phyloP scores from a whole-genome alignment of 2,888 invertebrate species.

The Drosophila meridiana region DNA sequence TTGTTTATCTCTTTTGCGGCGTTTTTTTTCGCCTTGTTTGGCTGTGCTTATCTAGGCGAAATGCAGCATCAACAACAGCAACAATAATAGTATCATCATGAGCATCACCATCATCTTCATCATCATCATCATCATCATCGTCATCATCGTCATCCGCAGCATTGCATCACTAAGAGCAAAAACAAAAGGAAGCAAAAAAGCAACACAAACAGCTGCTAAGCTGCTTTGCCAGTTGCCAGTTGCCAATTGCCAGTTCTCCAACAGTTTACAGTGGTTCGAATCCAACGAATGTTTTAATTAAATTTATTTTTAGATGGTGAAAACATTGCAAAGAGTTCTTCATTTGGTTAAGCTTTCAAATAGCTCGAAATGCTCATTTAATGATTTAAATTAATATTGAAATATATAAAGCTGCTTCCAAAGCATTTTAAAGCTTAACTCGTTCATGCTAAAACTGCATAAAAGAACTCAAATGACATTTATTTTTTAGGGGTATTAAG shows the following conservation, averaged over 20 bases:
- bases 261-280: constrained; percentile 25
- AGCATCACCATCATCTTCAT: background rate
- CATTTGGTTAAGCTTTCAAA: no score
- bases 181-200: constrained; percentile 9
- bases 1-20: constrained; percentile 6
- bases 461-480: no score
- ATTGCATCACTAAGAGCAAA: constrained; percentile 33
- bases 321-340: background rate
- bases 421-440: no score
- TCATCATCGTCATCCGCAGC: constrained; percentile 15
- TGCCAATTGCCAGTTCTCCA: constrained; percentile 33
- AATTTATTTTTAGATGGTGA: background rate
- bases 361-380: no score
- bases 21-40: constrained; percentile 15
- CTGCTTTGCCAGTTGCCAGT: constrained; percentile 36
- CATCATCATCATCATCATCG: constrained; percentile 11
- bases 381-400: no score
- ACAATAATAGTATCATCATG: constrained; percentile 7
- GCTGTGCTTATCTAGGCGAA: constrained; percentile 23
- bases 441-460: no score
- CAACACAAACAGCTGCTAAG: constrained; percentile 36
- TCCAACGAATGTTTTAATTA: background rate
- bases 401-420: no score
- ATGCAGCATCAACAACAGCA: constrained; percentile 23
- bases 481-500: no score